Conservation (phyloP, 2,888 invertebrate genomes). For the Apotomis turbidana region DNA sequence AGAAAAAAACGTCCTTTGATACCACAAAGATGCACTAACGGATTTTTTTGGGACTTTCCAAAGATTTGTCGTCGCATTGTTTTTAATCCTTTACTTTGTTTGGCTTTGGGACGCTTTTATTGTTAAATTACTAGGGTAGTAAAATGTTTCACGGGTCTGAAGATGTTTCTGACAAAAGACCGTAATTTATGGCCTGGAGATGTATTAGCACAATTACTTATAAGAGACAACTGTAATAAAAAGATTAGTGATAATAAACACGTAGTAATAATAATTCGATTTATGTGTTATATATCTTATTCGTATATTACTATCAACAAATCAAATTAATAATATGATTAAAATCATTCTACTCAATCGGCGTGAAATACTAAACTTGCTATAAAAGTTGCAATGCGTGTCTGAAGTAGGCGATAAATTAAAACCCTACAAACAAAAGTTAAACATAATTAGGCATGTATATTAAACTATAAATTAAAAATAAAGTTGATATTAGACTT, state of each 20-base stretch:
- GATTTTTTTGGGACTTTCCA: conserved; percentile 71
- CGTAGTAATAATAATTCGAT: not conserved
- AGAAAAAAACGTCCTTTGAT: conserved; percentile 67
- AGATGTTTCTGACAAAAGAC: conserved; percentile 7
- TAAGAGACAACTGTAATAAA: conserved; percentile 2
- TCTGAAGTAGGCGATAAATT: not conserved
- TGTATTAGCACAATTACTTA: not conserved
- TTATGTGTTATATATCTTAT: not conserved
- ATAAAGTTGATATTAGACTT: not conserved
- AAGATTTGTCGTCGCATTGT: conserved; percentile 74
- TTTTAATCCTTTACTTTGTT: conserved; percentile 65
- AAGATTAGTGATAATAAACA: not conserved
- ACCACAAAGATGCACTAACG: conserved; percentile 76
- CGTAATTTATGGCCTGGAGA: conserved; percentile 21
- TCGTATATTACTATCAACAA: not conserved
- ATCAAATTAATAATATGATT: not conserved
- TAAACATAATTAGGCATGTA: not conserved
- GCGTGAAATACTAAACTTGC: conserved; percentile 1
- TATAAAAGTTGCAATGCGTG: not conserved
- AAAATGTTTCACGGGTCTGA: conserved; percentile 19
- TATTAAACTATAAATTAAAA: not conserved
- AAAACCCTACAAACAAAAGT: not conserved
- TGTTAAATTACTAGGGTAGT: conserved; percentile 28
- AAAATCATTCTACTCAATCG: conserved; percentile 3
- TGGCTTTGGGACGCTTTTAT: conserved; percentile 28